Evolutionary conservation across 1,140 invertebrate genomes (phyloP), one percentile per base, ranked within the genome.

Genomic region (Polyergus mexicanus): DNA sequence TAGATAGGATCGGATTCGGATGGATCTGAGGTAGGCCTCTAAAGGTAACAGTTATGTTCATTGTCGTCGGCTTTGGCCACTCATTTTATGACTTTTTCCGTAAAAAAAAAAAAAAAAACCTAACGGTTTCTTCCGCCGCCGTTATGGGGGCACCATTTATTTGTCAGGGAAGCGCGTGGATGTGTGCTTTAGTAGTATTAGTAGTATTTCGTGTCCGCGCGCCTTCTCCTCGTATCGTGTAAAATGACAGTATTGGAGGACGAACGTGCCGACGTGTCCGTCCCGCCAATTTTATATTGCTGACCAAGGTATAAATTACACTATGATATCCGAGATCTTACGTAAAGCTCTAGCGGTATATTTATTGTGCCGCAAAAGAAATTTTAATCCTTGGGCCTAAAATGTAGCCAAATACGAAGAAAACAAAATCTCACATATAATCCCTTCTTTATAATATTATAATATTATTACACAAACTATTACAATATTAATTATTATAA

Each of bases 71-170:
- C 66, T 60, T n/a, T 80, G 71, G 71, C 83, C 87, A 78, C 84
- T 76, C 88, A 84, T 85, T 94, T 94, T 94, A 94, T 87, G 92
- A 94, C 93, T 92, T 91, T 91, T 75, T 94, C 91, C 88, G 84
- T 81, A 51, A 89, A 91, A 92, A 91, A n/a, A n/a, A 92, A 68
- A 92, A 86, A 92, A 91, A 92, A 68, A 92, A 86, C 71, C 65
- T 93, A 94, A 94, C 93, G 92, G 93, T 93, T 74, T 19, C 68
- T n/a, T 32, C 86, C 68, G 2, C 11, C 41, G 80, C 51, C 41
- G 72, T 51, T 75, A 35, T 68, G 72, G 35, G 74, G 71, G 66
- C 51, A 63, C 71, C 77, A 56, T 86, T 72, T 88, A 88, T 83
- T 74, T 38, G 87, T 47, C 58, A 28, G 51, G 54, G 72, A 56